Evolutionary conservation across 2,797 vertebrate genomes (phyloP).

Genomic region (Anguilla anguilla): DNA sequence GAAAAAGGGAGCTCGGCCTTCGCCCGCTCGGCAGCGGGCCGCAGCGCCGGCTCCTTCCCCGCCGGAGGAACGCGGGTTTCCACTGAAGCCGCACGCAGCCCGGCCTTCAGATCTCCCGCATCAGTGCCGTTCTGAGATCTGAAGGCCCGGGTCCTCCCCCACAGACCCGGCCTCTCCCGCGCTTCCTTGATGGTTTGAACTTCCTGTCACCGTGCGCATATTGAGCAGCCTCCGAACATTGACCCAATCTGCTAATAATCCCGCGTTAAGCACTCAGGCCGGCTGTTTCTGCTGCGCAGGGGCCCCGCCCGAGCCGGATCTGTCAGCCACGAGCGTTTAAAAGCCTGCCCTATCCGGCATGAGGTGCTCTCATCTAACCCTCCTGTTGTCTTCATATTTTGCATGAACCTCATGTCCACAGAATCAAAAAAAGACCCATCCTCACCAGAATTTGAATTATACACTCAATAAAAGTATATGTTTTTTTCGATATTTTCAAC

Average conservation of each 20-base stretch:
- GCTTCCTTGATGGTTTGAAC: background rate
- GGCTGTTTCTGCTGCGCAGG: background rate
- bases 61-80: background rate
- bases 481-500: no score
- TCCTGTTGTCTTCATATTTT: no score
- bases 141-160: background rate
- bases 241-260: background rate
- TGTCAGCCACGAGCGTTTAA: background rate
- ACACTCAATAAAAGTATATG: no score
- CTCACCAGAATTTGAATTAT: background rate
- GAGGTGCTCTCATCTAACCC: background rate
- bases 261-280: background rate
- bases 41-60: background rate
- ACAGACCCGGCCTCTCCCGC: background rate
- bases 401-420: no score
- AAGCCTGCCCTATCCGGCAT: background rate
- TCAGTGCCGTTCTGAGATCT: background rate
- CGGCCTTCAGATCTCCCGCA: background rate
- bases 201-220: background rate
- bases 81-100: background rate
- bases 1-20: background rate
- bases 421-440: background rate
- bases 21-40: background rate
- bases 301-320: background rate
- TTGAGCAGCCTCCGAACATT: constrained; percentile 4